Evolutionary conservation across 1,140 invertebrate species (phyloP), one percentile per base, ranked within the genome.

Genomic region (Tetranychus cinnabarinus): DNA sequence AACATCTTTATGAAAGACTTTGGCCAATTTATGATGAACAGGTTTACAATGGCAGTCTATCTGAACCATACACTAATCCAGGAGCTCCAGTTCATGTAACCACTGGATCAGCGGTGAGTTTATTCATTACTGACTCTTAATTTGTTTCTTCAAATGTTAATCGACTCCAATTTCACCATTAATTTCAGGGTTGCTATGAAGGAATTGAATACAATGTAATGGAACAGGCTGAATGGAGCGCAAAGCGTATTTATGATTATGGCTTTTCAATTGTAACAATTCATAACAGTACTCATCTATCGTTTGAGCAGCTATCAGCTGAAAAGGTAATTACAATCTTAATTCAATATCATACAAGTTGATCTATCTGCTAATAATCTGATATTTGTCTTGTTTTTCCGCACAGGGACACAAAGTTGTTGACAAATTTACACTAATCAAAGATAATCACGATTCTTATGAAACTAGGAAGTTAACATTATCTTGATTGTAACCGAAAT

Each of bases 1-100:
- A 97, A 71, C 91, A 97, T 74, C 85, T 85, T 33, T 97, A 97
- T 70, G 90, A 97, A 75, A 75, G 93, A 46, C 74, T 92, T 59
- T 96, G 83, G 82, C 91, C 93, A 0, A 78, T 96, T 56, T 97
- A 90, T 72, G 81, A 97, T 70, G 79, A 81, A 63, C 78, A 79
- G 60, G 85, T 83, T 66, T 71, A 69, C 57, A 93, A 93, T 74
- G 86, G 86, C 15, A 82, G 80, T 35, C 70, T 73, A 8, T 72
- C 79, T 1, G 72, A 78, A 37, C 88, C 91, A 0, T 96, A 96
- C 70, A 77, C 71, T 13, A 89, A 96, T 74, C 84, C 81, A 63
- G 80, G 79, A 68, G 91, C 88, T 6, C 88, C 91, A 0, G 83
- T 97, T 1, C 93, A 97, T 69, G 81, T 97, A 46, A 79, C 86